These are phyloP conservation scores for Tetragonula clypearis DNA, from an alignment of 1,140 invertebrate genomes.

Conservation along the genomic window DNA sequence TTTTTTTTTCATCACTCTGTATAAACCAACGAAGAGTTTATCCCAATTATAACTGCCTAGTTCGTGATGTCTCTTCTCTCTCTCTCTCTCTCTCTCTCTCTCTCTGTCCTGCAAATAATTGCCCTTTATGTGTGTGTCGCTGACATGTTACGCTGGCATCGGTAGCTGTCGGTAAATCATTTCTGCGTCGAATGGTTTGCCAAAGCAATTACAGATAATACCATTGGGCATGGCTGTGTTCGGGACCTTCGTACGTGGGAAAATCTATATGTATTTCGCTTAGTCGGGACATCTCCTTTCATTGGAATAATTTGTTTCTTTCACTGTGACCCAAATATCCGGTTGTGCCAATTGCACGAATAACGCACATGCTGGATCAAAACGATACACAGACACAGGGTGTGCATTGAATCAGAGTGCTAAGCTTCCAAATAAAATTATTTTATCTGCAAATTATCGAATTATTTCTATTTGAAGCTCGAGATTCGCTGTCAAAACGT, in stretches of 20 bases:
- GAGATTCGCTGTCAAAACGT: too few species aligned
- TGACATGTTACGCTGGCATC: not conserved
- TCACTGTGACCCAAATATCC: not conserved
- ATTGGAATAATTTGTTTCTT: not conserved
- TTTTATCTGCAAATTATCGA: too few species aligned
- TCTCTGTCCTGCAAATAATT: not conserved
- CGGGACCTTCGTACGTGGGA: not conserved
- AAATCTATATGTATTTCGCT: not conserved
- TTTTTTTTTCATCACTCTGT: too few species aligned
- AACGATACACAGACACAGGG: too few species aligned
- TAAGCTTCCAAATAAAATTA: too few species aligned
- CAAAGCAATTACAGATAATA: not conserved
- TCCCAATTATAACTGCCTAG: conserved; percentile 6
- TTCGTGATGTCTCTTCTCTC: not conserved
- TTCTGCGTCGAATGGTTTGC: conserved; percentile 1
- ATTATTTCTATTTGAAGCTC: too few species aligned
- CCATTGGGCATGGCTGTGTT: not conserved
- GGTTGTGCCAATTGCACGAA: too few species aligned
- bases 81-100: too few species aligned
- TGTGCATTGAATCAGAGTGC: too few species aligned
- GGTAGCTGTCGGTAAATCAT: conserved; percentile 11
- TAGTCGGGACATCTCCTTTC: not conserved
- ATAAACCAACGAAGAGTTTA: not conserved
- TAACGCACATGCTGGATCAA: too few species aligned
- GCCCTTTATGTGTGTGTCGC: not conserved